These are phyloP conservation scores for Cephus runcator DNA, from an alignment of 2,888 invertebrate species.

Conservation along the genomic window DNA sequence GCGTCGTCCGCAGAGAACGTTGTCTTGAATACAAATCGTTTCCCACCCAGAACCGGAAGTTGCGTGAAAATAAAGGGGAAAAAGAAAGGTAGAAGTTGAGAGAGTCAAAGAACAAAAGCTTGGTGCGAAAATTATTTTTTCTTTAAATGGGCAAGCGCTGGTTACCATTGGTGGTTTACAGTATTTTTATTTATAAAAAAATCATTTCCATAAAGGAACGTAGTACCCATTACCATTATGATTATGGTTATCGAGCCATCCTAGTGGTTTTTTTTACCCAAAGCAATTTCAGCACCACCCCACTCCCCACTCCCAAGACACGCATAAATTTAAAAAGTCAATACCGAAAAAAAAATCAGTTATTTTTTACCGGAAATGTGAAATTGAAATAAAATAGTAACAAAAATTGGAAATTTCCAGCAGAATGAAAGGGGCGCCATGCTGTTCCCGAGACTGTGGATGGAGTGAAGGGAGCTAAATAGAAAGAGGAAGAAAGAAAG, in stretches of 20 bases:
- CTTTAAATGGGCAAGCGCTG: too few relatives aligned
- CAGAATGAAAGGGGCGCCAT: background rate
- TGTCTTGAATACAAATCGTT: background rate
- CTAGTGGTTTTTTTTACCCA: background rate
- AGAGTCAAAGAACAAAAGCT: background rate
- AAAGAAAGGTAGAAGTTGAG: background rate
- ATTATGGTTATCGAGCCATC: background rate
- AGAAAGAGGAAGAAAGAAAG: background rate
- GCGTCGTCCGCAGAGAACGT: background rate
- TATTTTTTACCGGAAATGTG: background rate
- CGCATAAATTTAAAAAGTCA: background rate
- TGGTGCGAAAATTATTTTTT: background rate
- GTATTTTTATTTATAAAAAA: background rate
- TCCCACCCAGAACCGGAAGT: background rate
- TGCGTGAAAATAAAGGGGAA: background rate
- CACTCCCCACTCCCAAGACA: too few relatives aligned
- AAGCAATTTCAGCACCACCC: too few relatives aligned
- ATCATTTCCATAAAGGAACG: background rate
- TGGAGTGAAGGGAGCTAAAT: too few relatives aligned
- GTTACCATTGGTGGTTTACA: background rate
- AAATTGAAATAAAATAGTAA: background rate
- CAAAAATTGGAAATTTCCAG: background rate
- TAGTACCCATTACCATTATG: too few relatives aligned
- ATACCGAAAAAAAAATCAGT: background rate
- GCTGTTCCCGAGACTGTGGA: too few relatives aligned